A percentile compares a stretch with the other conserved stretches of the same genome.
phyloP scores from a whole-genome alignment of 2,113 vertebrate genomes.

The Cyanistes caeruleus region DNA sequence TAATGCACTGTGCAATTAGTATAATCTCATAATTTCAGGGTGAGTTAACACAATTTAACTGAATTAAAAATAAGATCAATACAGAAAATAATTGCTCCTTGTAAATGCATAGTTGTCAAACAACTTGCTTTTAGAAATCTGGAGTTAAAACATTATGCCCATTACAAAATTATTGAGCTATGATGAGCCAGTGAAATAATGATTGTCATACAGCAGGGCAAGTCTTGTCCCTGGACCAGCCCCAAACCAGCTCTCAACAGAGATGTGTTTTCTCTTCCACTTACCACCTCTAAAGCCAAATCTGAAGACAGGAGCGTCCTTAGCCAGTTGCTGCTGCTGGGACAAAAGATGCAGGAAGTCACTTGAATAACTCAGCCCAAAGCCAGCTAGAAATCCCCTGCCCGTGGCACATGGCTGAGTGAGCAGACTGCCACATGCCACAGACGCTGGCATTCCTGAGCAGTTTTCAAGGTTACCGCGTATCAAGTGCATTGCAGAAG shows the following conservation, averaged over 20 bases:
- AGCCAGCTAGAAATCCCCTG: neutral
- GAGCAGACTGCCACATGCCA: neutral
- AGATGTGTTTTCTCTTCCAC: neutral
- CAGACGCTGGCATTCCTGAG: neutral
- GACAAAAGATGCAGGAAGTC: neutral
- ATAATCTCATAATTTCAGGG: neutral
- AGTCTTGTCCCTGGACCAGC: neutral
- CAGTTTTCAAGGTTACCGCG: neutral
- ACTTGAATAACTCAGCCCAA: neutral
- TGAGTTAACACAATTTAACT: neutral
- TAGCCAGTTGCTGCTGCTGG: neutral
- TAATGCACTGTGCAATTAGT: neutral
- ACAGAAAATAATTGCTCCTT: neutral
- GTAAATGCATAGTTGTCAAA: neutral
- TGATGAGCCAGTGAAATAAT: neutral
- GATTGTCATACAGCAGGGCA: neutral
- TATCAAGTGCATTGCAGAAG: neutral
- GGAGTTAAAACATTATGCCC: neutral
- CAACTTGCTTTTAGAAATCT: neutral
- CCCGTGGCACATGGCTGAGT: rapidly evolving
- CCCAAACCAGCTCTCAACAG: neutral
- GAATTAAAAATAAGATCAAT: neutral
- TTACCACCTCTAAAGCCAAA: neutral
- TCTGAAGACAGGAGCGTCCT: neutral
- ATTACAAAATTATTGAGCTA: neutral